phyloP scores from a whole-genome alignment of 2,113 vertebrate species.

The Pogona vitticeps region DNA sequence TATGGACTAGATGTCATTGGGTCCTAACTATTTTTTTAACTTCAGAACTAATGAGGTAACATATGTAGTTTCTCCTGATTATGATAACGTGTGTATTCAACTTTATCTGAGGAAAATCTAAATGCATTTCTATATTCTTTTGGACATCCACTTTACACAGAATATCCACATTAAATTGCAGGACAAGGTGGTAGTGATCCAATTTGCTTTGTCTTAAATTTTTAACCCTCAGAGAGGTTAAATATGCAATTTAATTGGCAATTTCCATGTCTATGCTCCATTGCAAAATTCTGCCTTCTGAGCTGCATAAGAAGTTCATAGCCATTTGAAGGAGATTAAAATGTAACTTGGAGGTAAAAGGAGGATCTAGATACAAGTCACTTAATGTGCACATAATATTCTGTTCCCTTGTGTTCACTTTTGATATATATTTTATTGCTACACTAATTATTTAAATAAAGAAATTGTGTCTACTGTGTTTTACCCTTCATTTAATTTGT shows the following conservation, averaged over 20 bases:
- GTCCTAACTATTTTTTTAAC: too few relatives aligned
- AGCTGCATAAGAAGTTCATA: background rate
- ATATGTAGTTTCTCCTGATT: too few relatives aligned
- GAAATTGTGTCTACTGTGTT: constrained; percentile 31
- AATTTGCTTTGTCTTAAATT: background rate
- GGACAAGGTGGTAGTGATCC: background rate
- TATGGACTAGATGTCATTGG: background rate
- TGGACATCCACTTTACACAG: background rate
- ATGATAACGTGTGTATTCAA: background rate
- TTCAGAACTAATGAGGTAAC: background rate
- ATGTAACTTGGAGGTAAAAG: constrained; percentile 11
- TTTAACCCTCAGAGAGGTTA: background rate
- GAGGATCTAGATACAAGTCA: background rate
- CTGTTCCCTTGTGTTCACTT: background rate
- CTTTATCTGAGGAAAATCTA: background rate
- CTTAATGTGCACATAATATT: background rate
- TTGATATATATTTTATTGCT: background rate
- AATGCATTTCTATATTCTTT: background rate
- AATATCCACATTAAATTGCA: background rate
- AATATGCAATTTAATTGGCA: background rate
- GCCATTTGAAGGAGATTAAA: background rate
- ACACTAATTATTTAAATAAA: constrained; percentile 48
- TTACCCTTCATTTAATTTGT: constrained; percentile 38
- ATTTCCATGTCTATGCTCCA: background rate
- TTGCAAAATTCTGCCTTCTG: background rate